Base-by-base conservation (phyloP, 2,888 invertebrate species). In the Chaetogeoica ovagalla region DNA sequence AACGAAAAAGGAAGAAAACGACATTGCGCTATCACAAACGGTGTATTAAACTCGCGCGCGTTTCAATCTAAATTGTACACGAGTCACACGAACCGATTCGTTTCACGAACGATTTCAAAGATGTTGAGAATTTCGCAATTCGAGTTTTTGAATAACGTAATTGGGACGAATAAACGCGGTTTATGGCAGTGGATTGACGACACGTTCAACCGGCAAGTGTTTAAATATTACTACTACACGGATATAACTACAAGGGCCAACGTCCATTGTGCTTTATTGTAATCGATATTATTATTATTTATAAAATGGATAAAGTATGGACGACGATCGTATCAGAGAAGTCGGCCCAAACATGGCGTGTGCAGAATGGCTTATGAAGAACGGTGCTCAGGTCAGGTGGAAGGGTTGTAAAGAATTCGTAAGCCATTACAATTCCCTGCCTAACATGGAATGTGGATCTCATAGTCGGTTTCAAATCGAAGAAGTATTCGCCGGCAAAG, bases 351-450 rank as follows among this genome's bases (percentile, higher is more conserved):
- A 98, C 85, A 88, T 94, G 75, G 91, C 93, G 6, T 97, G 97
- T 87, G 96, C 97, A 0, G 98, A 98, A 87, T 98, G 98, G 98
- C 88, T 98, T 9, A 87, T 98, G 48, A 89, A 93, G 83, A 97
- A 97, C 87, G 97, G 97, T 4, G 97, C 95, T 5, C 88, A 89
- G 81, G 90, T 98, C 0, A 91, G 90, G 82, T 96, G 93, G 90
- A 88, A 88, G 57, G 89, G 89, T 57, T 84, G 85, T 8, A 84
- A 86, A 0, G 88, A 89, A 7, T 84, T 83, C 81, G 82, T 84
- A 2, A 71, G 70, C 21, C 83, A 84, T 65, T 84, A 84, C 59
- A 81, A 97, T 86, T 84, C 86, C 0, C 86, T 97, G 68, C 93
- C 94, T 1, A 86, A 88, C 6, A 89, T n/a, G 13, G 21, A 17